Evolutionary conservation across 2,113 vertebrate species (phyloP), one percentile per base, ranked within the genome.

Genomic region (Antigone vipio): DNA sequence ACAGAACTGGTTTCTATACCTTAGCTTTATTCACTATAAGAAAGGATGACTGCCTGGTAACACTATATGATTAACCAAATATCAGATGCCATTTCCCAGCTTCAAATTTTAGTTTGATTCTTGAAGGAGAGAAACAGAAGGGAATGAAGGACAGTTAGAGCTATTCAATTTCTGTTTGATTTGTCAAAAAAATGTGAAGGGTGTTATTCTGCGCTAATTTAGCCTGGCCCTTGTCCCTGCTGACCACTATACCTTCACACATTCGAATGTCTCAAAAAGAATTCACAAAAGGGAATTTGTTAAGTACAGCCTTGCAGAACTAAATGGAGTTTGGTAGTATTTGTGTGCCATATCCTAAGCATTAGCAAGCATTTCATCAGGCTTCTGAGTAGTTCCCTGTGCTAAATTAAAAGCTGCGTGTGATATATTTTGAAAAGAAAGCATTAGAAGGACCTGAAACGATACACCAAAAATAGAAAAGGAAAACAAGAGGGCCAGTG

Each of bases 271-370:
- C 40, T 90, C 77, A 67, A 32, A 91, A 88, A 85, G 60, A 94
- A 95, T 92, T 88, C 87, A 79, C 69, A 74, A 44, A 85, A 75
- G 88, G 42, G 85, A 93, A 72, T 91, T 93, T 93, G n/a, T 29
- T 47, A 85, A 84, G 84, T 84, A 74, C 74, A 89, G 3, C 21
- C 44, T 50, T 88, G 63, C 38, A 86, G 74, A 93, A 52, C 74
- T 91, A 95, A 96, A 94, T 94, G 92, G 83, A 93, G 44, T 88
- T 79, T 59, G 35, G 38, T 32, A 88, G 49, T n/a, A 66, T 84
- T 91, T 91, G 27, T 92, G 26, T 69, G 72, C 44, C 19, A 17
- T 75, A 77, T 38, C 67, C 56, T 78, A 80, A 35, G 21, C 40
- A 80, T 72, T 64, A 75, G 55, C 30, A 88, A 90, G 20, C n/a